Conservation (phyloP, 2,888 invertebrate species). For the Chelonus formosanus region DNA sequence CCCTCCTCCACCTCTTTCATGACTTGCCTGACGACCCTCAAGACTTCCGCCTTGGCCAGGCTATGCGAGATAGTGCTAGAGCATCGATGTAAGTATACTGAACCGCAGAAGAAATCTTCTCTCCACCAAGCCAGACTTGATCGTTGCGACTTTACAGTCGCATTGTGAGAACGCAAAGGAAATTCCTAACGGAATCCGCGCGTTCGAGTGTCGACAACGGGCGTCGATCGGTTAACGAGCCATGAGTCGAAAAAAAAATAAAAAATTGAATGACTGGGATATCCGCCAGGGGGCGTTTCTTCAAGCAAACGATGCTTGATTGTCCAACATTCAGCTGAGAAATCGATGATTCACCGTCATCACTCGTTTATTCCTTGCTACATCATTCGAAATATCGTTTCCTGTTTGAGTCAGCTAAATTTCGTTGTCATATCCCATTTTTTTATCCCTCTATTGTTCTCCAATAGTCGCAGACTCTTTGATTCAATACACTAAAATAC, state of each 20-base stretch:
- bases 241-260: conserved; percentile 22
- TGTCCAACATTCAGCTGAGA: conserved; percentile 24
- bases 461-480: background rate
- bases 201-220: conserved; percentile 44
- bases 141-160: conserved; percentile 25
- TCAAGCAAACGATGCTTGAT: conserved; percentile 22
- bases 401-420: background rate
- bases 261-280: conserved; percentile 35
- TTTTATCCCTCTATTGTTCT: conserved; percentile 8
- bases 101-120: too few species aligned
- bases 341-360: conserved; percentile 36
- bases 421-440: background rate
- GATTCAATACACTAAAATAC: conserved; percentile 10
- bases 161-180: conserved; percentile 50
- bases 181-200: conserved; percentile 57
- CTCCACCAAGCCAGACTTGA: too few species aligned
- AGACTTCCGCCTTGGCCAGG: conserved; percentile 8
- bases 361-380: conserved; percentile 13
- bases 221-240: conserved; percentile 38
- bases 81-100: too few species aligned
- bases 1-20: conserved; percentile 22
- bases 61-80: background rate
- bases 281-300: conserved; percentile 31
- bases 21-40: conserved; percentile 16
- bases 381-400: conserved; percentile 17